Evolutionary conservation across 2,113 vertebrate genomes (phyloP).

Genomic region (Herpetotheres cachinnans): DNA sequence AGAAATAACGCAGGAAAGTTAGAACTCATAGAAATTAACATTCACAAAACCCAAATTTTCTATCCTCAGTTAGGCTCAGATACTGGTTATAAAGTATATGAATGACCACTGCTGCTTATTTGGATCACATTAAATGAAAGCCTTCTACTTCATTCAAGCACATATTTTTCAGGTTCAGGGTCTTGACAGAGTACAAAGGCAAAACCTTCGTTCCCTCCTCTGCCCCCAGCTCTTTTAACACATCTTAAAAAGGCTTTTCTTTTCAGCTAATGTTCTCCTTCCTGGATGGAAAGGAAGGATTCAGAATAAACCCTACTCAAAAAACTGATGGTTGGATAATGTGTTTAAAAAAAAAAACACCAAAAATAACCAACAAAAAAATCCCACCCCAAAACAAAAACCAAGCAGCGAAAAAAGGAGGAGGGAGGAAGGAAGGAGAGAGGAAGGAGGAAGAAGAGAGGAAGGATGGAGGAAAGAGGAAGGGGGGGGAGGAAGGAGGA

Average conservation of each 20-base stretch:
- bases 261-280: background rate
- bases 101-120: background rate
- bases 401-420: background rate
- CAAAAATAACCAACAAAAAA: background rate
- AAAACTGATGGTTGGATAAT: background rate
- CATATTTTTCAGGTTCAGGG: background rate
- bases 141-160: background rate
- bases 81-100: background rate
- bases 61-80: background rate
- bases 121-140: background rate
- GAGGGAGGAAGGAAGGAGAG: background rate
- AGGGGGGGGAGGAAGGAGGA: rapidly evolving
- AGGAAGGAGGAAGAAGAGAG: too few species aligned
- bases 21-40: background rate
- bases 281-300: background rate
- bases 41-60: background rate
- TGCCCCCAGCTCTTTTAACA: background rate
- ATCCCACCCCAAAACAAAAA: background rate
- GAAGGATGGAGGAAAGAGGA: too few species aligned
- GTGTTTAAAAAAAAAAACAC: background rate
- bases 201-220: background rate
- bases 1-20: background rate
- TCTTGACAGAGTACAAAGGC: background rate
- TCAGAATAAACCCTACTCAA: background rate
- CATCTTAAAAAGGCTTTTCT: background rate